A percentile compares a stretch with the other conserved stretches of the same genome.
phyloP scores from a whole-genome alignment of 2,113 vertebrate species.

The Chaetorhynchus papuensis region DNA sequence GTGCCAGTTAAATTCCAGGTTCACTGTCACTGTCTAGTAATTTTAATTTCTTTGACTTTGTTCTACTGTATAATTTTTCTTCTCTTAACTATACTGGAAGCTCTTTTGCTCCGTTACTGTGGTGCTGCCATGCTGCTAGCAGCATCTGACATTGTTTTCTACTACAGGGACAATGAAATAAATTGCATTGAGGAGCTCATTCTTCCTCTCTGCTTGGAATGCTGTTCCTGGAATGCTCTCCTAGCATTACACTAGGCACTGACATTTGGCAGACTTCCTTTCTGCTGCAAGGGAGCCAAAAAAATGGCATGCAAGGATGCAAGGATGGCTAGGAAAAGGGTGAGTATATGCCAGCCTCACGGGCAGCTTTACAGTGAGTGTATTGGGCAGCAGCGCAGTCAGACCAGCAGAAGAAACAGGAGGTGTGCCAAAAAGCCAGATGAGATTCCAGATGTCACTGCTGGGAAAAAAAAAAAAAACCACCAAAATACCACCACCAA shows the following conservation, averaged over 20 bases:
- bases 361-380: neutral
- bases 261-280: neutral
- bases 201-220: neutral
- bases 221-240: neutral
- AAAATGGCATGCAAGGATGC: neutral
- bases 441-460: neutral
- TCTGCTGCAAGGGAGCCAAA: neutral
- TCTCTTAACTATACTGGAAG: neutral
- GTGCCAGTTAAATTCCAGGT: neutral
- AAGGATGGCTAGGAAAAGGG: neutral
- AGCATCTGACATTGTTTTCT: neutral
- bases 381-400: neutral
- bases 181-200: neutral
- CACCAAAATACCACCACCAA: neutral
- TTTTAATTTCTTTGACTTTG: neutral
- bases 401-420: neutral
- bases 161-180: neutral
- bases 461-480: neutral
- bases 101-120: neutral
- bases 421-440: conserved; percentile 6
- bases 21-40: neutral
- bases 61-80: neutral
- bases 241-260: neutral
- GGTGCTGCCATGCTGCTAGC: neutral
- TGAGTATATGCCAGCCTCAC: neutral